Evolutionary conservation across 2,113 vertebrate species (phyloP), one percentile per base, ranked within the genome.

Genomic region (Pygoscelis antarcticus): DNA sequence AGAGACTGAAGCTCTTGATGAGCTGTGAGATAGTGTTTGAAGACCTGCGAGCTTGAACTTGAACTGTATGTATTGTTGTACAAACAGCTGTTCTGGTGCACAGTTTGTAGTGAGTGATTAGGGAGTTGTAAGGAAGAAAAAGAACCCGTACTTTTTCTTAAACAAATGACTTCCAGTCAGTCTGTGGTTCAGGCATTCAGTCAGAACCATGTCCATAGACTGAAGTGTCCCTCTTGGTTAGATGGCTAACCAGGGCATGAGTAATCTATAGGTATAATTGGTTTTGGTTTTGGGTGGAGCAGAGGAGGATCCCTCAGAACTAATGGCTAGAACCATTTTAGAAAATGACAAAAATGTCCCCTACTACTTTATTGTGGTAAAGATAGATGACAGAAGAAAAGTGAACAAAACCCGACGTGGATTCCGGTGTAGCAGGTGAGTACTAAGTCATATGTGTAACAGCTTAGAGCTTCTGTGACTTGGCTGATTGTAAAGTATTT

Each of bases 321-420:
- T n/a, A 46, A 40, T 46, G 27, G 29, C 16, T 62, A 44, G 42
- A 81, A 69, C 13, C 16, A 16, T 44, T 68, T 44, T 23, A 22
- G 61, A 85, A 85, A 62, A n/a, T 57, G 9, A 26, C 2, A 40
- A 16, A 44, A 42, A 40, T 16, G 19, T n/a, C 27, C 52, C 52
- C 20, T 58, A 4, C 44, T 61, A 7, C 17, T 51, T 57, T 13
- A 7, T 8, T 42, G 29, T 52, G 51, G 23, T 79, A 72, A 54
- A 72, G 20, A 40, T 15, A 38, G 34, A 54, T 38, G 36, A 21
- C 13, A 51, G 40, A 42, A 44, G 23, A 68, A 54, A 84, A 40
- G 17, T 0, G 1, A 64, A 26, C 27, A 36, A 64, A 76, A 38
- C 15, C 15, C 15, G 9, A 1, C 1, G 25, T 49, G 25, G 30